These are phyloP conservation scores for Micropoecilia bifurca DNA, from an alignment of 2,797 vertebrate genomes.

Conservation along the genomic window DNA sequence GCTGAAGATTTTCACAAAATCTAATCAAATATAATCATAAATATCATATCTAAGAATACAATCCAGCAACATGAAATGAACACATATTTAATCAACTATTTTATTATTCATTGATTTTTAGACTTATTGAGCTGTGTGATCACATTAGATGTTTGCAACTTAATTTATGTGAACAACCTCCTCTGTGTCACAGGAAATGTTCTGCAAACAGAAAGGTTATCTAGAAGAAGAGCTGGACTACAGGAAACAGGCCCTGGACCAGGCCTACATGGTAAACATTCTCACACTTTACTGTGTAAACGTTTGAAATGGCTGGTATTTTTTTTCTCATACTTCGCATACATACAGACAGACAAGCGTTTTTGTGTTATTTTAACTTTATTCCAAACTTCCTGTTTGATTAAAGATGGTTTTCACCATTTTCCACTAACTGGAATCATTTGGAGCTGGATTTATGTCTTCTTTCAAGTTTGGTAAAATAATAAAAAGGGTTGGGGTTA, in stretches of 20 bases:
- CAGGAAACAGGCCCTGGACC: constrained; percentile 96
- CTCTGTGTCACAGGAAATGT: constrained; percentile 87
- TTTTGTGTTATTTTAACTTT: neutral
- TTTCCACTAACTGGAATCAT: neutral
- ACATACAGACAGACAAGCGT: neutral
- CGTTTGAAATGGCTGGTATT: neutral
- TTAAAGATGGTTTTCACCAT: neutral
- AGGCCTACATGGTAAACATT: constrained; percentile 92
- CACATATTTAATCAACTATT: neutral
- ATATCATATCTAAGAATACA: neutral
- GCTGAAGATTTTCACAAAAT: neutral
- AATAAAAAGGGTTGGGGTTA: neutral
- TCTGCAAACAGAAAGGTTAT: constrained; percentile 99
- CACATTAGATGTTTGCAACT: neutral
- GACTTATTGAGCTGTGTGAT: neutral
- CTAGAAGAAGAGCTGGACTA: constrained; percentile 98
- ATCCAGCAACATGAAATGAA: neutral
- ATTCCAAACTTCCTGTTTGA: neutral
- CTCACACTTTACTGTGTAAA: neutral
- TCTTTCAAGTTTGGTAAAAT: neutral
- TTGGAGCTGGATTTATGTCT: neutral
- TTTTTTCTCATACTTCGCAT: neutral
- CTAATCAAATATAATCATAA: neutral
- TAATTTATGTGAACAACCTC: neutral
- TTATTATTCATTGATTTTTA: neutral